Conservation (phyloP, 1,140 invertebrate species). For the Aricia agestis region DNA sequence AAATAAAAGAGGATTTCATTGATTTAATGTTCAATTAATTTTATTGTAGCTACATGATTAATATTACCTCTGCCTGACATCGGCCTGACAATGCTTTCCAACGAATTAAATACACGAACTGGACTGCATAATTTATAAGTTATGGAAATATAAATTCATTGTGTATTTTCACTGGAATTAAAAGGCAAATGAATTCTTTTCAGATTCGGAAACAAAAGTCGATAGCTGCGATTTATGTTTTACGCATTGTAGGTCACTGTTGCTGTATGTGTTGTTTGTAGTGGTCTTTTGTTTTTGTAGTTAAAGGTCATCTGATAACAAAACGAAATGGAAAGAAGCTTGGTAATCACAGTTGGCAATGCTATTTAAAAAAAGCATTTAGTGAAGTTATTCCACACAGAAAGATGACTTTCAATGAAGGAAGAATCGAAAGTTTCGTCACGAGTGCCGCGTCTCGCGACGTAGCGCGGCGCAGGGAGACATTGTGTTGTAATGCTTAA, state of each 20-base stretch:
- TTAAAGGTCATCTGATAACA: too few relatives aligned
- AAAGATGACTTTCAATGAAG: too few relatives aligned
- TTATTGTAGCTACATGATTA: not conserved
- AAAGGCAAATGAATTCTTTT: not conserved
- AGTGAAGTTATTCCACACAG: too few relatives aligned
- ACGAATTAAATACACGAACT: not conserved
- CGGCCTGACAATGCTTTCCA: constrained; percentile 2
- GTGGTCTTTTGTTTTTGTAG: not conserved
- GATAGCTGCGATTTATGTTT: not conserved
- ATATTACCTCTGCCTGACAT: not conserved
- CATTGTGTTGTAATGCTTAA: too few relatives aligned
- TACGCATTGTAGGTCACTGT: not conserved
- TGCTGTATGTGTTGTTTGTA: too few relatives aligned
- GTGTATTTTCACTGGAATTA: not conserved
- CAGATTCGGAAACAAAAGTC: not conserved
- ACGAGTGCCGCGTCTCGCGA: too few relatives aligned
- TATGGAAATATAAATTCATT: not conserved
- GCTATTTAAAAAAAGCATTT: too few relatives aligned
- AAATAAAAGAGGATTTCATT: not conserved
- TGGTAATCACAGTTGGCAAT: too few relatives aligned
- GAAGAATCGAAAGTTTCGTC: too few relatives aligned
- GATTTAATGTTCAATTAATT: not conserved
- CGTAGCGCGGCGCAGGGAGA: too few relatives aligned
- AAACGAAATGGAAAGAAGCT: too few relatives aligned
- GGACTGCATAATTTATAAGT: constrained; percentile 1